Percentiles rank a stretch among this genome's conserved stretches.
phyloP scores from a whole-genome alignment of 1,140 invertebrate species.

The Achatina immaculata region DNA sequence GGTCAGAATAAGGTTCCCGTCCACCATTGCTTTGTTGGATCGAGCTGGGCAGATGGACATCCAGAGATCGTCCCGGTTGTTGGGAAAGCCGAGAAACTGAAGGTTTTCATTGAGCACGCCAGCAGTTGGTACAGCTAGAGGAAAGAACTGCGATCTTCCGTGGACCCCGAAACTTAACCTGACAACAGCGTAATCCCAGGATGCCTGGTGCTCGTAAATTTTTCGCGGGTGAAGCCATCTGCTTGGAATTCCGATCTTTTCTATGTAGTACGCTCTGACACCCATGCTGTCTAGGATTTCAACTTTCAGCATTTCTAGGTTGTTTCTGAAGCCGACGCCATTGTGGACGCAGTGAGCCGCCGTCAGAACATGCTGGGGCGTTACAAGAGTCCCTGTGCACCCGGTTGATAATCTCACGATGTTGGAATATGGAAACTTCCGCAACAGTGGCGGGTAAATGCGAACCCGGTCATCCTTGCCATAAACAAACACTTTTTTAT shows the following conservation, averaged over 20 bases:
- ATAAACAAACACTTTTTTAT: constrained; percentile 43
- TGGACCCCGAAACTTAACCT: constrained; percentile 48
- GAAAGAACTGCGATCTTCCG: constrained; percentile 51
- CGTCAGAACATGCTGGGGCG: constrained; percentile 56
- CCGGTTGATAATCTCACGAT: constrained; percentile 58
- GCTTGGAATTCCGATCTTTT: constrained; percentile 54
- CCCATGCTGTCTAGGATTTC: constrained; percentile 52
- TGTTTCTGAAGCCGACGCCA: constrained; percentile 49
- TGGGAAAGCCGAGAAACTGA: constrained; percentile 58
- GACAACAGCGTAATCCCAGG: constrained; percentile 59
- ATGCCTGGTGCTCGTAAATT: constrained; percentile 29
- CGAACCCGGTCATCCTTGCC: constrained; percentile 46
- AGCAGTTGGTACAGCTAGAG: constrained; percentile 49
- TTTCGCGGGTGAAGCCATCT: constrained; percentile 45
- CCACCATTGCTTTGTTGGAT: constrained; percentile 44
- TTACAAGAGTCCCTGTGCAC: constrained; percentile 60
- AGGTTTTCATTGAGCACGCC: constrained; percentile 49
- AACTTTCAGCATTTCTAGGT: constrained; percentile 57
- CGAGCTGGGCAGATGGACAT: constrained; percentile 49
- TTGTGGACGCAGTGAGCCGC: constrained; percentile 63
- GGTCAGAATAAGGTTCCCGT: constrained; percentile 55
- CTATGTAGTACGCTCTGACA: constrained; percentile 54
- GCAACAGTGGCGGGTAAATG: constrained; percentile 41
- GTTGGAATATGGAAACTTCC: constrained; percentile 58
- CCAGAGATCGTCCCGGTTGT: constrained; percentile 46